These are phyloP conservation scores for Apantesis nais DNA, from an alignment of 2,888 invertebrate species.

Conservation along the genomic window DNA sequence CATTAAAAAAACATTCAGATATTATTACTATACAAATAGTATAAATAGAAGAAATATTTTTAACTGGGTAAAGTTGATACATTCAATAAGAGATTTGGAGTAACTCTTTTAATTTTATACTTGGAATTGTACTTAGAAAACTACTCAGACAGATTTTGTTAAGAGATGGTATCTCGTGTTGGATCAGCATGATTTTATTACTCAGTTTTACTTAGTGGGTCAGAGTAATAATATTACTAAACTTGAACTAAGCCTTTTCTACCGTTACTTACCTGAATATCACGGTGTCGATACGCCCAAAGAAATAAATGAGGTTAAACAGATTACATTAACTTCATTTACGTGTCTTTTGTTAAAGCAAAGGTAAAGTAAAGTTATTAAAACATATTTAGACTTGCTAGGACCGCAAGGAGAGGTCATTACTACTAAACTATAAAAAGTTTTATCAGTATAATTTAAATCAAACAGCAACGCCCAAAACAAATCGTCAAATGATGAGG, in stretches of 20 bases:
- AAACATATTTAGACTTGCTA: no score
- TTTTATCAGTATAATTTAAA: conserved; percentile 52
- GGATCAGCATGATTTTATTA: conserved; percentile 64
- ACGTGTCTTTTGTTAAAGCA: not conserved
- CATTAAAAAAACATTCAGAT: not conserved
- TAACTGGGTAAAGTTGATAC: conserved; percentile 27
- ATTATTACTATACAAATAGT: not conserved
- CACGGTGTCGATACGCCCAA: conserved; percentile 35
- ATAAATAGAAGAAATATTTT: conserved; percentile 9
- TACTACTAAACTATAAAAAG: conserved; percentile 22
- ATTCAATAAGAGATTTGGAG: conserved; percentile 31
- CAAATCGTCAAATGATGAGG: conserved; percentile 62
- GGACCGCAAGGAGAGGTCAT: not conserved
- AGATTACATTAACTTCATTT: conserved; percentile 18
- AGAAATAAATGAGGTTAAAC: conserved; percentile 17
- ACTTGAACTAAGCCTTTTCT: conserved; percentile 49
- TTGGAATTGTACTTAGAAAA: conserved; percentile 48
- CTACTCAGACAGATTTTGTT: conserved; percentile 60
- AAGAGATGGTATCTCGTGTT: conserved; percentile 59
- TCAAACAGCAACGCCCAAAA: conserved; percentile 55
- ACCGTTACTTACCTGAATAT: conserved; percentile 51
- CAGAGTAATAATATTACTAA: conserved; percentile 65
- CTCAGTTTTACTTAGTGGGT: conserved; percentile 62
- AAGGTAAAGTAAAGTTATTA: no score
- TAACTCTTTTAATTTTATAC: conserved; percentile 37